A percentile compares a stretch with the other conserved stretches of the same genome.
Evolutionary conservation across 1,140 invertebrate genomes (phyloP).

Genomic region (Globodera rostochiensis): DNA sequence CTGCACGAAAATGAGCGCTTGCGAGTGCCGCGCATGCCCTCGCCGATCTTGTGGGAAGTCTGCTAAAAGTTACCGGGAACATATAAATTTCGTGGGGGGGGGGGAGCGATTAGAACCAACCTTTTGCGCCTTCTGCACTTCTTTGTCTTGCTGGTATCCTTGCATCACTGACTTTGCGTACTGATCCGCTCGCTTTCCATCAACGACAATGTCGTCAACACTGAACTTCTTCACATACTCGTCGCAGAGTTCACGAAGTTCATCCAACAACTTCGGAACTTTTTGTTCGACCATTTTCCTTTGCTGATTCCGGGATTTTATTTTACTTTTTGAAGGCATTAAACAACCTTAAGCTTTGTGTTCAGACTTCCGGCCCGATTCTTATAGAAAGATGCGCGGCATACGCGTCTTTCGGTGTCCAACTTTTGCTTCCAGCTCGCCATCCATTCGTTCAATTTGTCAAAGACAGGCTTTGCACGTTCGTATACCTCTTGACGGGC

Average conservation of each 20-base stretch:
- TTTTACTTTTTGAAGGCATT: background rate
- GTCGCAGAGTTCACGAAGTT: background rate
- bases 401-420: slow-evolving; percentile 23
- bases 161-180: slow-evolving; percentile 15
- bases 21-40: background rate
- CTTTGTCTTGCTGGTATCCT: slow-evolving; percentile 13
- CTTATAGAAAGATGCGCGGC: slow-evolving; percentile 35
- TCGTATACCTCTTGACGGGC: slow-evolving; percentile 7
- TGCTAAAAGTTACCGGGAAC: no score
- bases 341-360: slow-evolving; percentile 24
- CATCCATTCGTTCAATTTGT: slow-evolving; percentile 33
- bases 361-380: slow-evolving; percentile 25
- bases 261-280: slow-evolving; percentile 24
- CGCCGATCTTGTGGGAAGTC: background rate
- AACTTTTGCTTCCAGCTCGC: slow-evolving; percentile 29
- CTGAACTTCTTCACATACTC: background rate
- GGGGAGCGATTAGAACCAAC: no score
- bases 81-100: no score
- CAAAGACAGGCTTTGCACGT: slow-evolving; percentile 19
- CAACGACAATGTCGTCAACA: slow-evolving; percentile 24
- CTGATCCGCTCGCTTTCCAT: slow-evolving; percentile 14
- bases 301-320: slow-evolving; percentile 19
- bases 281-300: slow-evolving; percentile 22
- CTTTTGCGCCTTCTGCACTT: slow-evolving; percentile 19
- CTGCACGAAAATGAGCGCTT: slow-evolving; percentile 24